Evolutionary conservation across 2,113 vertebrate species (phyloP).

Genomic region (Passer domesticus): DNA sequence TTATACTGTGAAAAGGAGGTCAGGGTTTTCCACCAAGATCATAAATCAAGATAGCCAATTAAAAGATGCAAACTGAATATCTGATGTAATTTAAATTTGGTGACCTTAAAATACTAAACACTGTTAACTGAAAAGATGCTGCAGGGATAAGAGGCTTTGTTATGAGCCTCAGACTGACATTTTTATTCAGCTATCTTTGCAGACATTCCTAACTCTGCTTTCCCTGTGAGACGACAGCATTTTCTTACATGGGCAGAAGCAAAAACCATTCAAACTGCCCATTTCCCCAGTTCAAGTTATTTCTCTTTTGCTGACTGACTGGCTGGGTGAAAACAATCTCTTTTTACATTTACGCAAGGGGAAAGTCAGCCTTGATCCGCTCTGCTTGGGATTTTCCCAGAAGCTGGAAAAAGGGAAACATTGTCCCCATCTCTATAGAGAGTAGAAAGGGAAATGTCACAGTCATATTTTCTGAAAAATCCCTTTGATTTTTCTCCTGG

Average conservation of each 20-base stretch:
- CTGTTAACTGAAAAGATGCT: not conserved
- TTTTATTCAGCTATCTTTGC: not conserved
- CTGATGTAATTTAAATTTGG: not conserved
- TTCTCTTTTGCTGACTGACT: not conserved
- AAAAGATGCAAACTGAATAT: not conserved
- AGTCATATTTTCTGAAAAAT: too few species aligned
- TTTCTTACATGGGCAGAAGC: not conserved
- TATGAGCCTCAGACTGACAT: not conserved
- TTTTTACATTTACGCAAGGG: not conserved
- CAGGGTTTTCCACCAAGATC: not conserved
- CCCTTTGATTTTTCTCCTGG: too few species aligned
- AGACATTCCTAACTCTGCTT: not conserved
- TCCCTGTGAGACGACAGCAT: not conserved
- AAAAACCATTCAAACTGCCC: not conserved
- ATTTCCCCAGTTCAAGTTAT: not conserved
- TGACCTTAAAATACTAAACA: not conserved
- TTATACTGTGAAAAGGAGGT: not conserved
- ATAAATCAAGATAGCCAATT: not conserved
- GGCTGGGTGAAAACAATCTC: not conserved
- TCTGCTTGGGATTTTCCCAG: not conserved
- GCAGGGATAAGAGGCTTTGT: not conserved
- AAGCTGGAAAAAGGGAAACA: not conserved
- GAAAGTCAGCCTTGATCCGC: not conserved
- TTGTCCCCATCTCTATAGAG: rapidly evolving
- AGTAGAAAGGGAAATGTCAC: not conserved